Base-by-base conservation (phyloP, 2,797 vertebrate genomes). In the Echiichthys vipera region DNA sequence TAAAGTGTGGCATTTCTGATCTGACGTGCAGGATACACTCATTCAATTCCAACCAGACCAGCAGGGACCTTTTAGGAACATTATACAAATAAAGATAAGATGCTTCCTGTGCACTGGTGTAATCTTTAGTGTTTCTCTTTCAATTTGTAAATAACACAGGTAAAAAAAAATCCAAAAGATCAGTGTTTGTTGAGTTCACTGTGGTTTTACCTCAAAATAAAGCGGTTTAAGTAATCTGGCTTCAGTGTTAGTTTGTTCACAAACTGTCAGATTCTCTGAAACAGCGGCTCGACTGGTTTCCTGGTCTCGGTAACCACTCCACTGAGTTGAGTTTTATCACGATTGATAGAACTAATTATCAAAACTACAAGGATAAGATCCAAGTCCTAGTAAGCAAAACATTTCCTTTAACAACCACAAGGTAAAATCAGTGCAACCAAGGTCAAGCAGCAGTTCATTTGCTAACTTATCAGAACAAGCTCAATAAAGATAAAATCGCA, bases 1-100 rank as follows among this genome's bases (percentile, higher is more conserved):
- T 88, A 86, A 83, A 65, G 51, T 25, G 73, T 75, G 75, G 80
- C 66, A 87, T 90, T 90, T 83, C 56, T 84, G 54, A 54, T 68
- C 15, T 58, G 78, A 63, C 70, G n/a, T 51, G 61, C 67, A 61
- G 51, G 22, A 27, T 18, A 53, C 49, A n/a, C 39, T 40, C 17
- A 34, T 51, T 83, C 49, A 76, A 72, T 80, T 80, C 56, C 78
- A 75, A 47, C 56, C 72, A 78, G 67, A 36, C 37, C 50, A 57
- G 49, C 32, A 27, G 66, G 10, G 42, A 56, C 8, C 45, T 46
- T 39, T 56, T 66, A 69, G 27, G 7, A 54, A 40, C 50, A 5
- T 49, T 45, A 17, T 4, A 15, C 50, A 63, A n/a, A 83, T 77
- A 56, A 70, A 83, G 72, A 84, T 78, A 64, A 84, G 57, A 62